Evolutionary conservation across 2,888 invertebrate species (phyloP), one percentile per base, ranked within the genome.

Genomic region (Ptychoptera albimana): DNA sequence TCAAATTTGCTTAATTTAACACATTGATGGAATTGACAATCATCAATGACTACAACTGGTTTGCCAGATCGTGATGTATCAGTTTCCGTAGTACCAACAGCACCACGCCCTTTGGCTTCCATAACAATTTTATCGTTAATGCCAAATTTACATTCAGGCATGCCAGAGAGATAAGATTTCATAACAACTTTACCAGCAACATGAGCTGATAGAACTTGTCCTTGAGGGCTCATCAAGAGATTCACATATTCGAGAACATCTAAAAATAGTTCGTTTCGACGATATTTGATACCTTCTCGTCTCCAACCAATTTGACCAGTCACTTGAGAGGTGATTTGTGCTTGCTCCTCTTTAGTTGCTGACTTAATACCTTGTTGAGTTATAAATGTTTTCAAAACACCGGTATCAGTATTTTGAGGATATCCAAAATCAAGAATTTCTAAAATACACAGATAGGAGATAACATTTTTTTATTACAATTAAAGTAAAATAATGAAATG

Each of bases 81-180:
- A 49, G 77, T 73, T 69, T 85, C 73, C 37, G 76, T 67, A 59
- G 81, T 79, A 47, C 81, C 77, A 0, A 77, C 75, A 3, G 74
- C 75, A 2, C 81, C 76, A 55, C 84, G 82, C 2, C 86, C 86
- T 60, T 88, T 88, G 1, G 87, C 81, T 59, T 98, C 98, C 89
- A 99, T 93, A 7, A 97, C 89, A 47, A 98, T 89, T 68, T 98
- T 99, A 65, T 99, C 98, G 59, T 99, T 99, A 59, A 98, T 97
- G 12, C 98, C 98, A 64, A 88, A 98, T 72, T 98, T 99, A 71
- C 98, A 99, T 66, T 98, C 98, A 0, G 98, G 98, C 98, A 99
- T 99, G 31, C 98, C 98, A 16, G 96, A 96, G 48, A 99, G 71
- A 64, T 97, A 99, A 0, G 96, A 94, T 70, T 99, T 99, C 98